phyloP scores from a whole-genome alignment of 2,113 vertebrate species.

The Furnarius figulus region DNA sequence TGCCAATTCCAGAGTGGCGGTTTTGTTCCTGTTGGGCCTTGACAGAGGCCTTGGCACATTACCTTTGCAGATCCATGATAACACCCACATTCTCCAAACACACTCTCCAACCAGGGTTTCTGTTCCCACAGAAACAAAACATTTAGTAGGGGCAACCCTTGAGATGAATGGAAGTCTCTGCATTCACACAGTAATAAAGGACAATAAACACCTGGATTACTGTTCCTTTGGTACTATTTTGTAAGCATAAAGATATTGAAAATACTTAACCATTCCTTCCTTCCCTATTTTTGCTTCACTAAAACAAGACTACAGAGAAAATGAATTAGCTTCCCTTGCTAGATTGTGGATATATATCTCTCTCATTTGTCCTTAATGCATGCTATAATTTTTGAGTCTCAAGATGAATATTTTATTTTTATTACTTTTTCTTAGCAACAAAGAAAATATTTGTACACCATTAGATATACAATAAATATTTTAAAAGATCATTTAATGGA shows the following conservation, averaged over 20 bases:
- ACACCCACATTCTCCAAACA: not conserved
- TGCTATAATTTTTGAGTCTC: not conserved
- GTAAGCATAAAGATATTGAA: not conserved
- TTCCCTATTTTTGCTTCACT: not conserved
- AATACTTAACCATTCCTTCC: not conserved
- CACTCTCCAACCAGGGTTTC: not conserved
- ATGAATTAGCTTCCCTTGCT: not conserved
- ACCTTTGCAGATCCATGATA: not conserved
- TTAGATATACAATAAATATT: not conserved
- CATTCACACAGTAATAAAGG: slow-evolving; percentile 11
- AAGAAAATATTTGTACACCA: not conserved
- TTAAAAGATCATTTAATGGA: not conserved
- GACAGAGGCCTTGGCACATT: not conserved
- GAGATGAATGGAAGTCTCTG: not conserved
- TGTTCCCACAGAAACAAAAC: slow-evolving; percentile 24
- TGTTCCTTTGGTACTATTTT: not conserved
- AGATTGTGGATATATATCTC: not conserved
- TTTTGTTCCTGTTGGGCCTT: not conserved
- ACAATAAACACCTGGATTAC: not conserved
- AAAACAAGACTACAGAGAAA: not conserved
- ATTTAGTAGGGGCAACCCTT: not conserved
- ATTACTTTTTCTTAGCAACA: not conserved
- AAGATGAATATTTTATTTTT: not conserved
- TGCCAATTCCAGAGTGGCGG: not conserved
- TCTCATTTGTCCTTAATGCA: not conserved